These are phyloP conservation scores for Epinotia nisella DNA, from an alignment of 2,888 invertebrate genomes.

Conservation along the genomic window DNA sequence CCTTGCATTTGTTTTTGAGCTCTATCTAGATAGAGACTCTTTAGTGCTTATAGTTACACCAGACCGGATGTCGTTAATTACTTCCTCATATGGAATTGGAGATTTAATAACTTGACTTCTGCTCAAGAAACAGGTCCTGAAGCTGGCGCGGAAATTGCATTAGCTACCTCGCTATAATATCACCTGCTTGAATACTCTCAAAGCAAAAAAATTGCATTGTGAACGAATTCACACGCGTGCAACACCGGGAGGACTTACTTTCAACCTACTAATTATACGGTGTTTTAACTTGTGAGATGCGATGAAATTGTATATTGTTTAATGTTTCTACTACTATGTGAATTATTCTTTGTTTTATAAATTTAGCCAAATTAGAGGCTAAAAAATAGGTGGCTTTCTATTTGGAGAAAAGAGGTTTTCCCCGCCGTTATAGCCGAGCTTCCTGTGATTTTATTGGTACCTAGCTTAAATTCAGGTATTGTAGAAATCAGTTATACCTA, in stretches of 20 bases:
- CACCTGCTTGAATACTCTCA: conserved; percentile 30
- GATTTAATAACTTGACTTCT: conserved; percentile 20
- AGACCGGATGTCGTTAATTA: background rate
- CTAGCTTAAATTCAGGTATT: background rate
- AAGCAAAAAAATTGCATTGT: conserved; percentile 44
- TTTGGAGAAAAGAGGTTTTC: background rate
- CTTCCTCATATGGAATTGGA: conserved; percentile 15
- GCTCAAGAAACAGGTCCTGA: conserved; percentile 9
- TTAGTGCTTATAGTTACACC: background rate
- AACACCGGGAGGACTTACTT: conserved; percentile 41
- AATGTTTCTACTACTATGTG: conserved; percentile 30
- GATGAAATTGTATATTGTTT: conserved; percentile 36
- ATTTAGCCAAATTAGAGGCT: conserved; percentile 17
- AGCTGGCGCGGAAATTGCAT: conserved; percentile 29
- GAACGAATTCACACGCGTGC: conserved; percentile 43
- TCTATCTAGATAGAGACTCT: background rate
- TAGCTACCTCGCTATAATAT: conserved; percentile 23
- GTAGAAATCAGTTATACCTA: background rate
- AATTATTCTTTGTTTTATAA: conserved; percentile 24
- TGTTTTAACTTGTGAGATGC: conserved; percentile 21
- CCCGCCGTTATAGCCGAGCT: background rate
- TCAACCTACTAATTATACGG: conserved; percentile 35
- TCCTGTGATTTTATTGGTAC: too few species aligned
- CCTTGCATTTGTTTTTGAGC: too few species aligned
- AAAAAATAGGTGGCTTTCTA: conserved; percentile 17